Base-by-base conservation (phyloP, 2,797 vertebrate genomes). In the Tapirus indicus region DNA sequence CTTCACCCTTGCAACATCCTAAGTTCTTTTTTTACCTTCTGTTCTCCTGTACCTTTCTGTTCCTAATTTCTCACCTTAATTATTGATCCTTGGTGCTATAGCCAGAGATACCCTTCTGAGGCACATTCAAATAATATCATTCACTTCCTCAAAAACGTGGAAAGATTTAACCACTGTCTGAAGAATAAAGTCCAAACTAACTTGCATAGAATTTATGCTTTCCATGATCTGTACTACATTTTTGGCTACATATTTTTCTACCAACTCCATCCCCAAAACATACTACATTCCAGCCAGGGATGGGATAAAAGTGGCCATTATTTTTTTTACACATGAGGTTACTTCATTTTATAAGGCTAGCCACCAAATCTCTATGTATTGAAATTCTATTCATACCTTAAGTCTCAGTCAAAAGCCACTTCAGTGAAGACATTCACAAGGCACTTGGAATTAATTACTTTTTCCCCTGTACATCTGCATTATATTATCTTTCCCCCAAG, bases 311-410 rank as follows among this genome's bases (percentile, higher is more conserved):
- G 27, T 49, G 9, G 27, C 60, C 95, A 6, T 66, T 44, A 32
- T 38, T 85, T 91, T 91, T 88, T 92, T 84, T 80, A 84, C 5
- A 60, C 38, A n/a, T 85, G 23, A 88, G 20, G 27, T 69, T 94
- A 62, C 74, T 88, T 88, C 60, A 32, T 27, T 80, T 75, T 92
- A 18, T 84, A 75, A 96, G 7, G 32, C 80, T 27, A 68, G 66
- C 71, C 27, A 84, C 21, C 52, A 92, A 56, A 86, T 95, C 60
- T 58, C 38, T 86, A 49, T 58, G 72, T 92, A 82, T 2, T 91
- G 77, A 94, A 89, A 91, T 85, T 94, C 44, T 96, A 0, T 92
- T 96, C 29, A 41, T 95, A 91, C 16, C 29, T 60, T 69, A 84
- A 52, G 6, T 91, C 47, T 77, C 52, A 78, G 8, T 88, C 52